These are phyloP conservation scores for Gallinago nigripennis DNA, from an alignment of 2,797 vertebrate species.

Conservation along the genomic window DNA sequence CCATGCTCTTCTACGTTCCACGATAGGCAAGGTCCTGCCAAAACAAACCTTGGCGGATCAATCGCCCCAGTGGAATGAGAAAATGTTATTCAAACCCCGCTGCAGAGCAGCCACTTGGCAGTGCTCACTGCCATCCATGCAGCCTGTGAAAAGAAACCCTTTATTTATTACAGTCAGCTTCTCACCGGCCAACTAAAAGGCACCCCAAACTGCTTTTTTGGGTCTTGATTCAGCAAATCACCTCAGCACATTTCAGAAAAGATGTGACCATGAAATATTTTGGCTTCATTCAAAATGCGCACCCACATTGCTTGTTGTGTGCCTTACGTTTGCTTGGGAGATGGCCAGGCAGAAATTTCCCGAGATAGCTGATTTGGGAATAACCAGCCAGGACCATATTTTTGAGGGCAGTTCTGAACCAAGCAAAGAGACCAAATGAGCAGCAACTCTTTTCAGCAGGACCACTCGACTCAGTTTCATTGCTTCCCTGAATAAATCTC, in stretches of 20 bases:
- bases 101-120: neutral
- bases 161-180: neutral
- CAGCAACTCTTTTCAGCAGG: neutral
- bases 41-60: neutral
- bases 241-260: neutral
- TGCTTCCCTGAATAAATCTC: conserved; percentile 17
- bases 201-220: neutral
- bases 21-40: neutral
- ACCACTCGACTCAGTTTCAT: neutral
- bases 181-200: neutral
- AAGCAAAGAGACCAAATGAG: neutral
- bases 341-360: neutral
- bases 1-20: neutral
- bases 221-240: neutral
- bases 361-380: neutral
- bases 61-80: neutral
- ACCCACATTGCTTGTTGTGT: neutral
- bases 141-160: neutral
- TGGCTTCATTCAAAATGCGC: neutral
- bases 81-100: neutral
- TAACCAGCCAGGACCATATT: neutral
- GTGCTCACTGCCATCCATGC: neutral
- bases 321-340: neutral
- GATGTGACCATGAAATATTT: neutral
- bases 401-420: neutral